Conservation (phyloP, 2,113 vertebrate genomes). For the Callipepla californica region DNA sequence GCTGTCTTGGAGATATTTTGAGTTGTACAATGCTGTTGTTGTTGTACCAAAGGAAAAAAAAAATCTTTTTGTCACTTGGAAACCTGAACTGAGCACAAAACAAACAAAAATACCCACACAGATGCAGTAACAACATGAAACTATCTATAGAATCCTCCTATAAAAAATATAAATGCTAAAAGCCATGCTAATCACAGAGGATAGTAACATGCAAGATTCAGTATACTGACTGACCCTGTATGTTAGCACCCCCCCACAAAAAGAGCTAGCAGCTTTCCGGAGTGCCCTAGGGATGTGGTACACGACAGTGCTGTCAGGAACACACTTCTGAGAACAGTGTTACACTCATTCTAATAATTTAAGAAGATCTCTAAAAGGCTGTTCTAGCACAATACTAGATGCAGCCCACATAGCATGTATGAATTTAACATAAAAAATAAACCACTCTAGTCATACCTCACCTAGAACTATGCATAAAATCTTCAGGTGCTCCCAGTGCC, state of each 20-base stretch:
- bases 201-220: background rate
- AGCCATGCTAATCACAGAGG: background rate
- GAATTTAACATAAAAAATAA: background rate
- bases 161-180: background rate
- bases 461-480: background rate
- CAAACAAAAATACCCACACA: background rate
- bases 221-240: background rate
- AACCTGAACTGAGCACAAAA: background rate
- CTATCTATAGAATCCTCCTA: background rate
- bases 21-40: background rate
- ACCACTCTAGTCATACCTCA: background rate
- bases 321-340: background rate
- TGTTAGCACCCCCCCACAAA: background rate
- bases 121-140: background rate
- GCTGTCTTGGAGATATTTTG: background rate
- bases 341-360: background rate
- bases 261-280: background rate
- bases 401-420: background rate
- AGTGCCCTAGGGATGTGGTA: background rate
- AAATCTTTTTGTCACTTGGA: background rate
- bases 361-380: background rate
- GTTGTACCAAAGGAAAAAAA: background rate
- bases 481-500: background rate
- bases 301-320: background rate
- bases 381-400: background rate